Percentiles rank a stretch among this genome's conserved stretches.
phyloP scores from a whole-genome alignment of 37 sponge, comb jelly and placozoan species.

The Hexactinellida sp. region DNA sequence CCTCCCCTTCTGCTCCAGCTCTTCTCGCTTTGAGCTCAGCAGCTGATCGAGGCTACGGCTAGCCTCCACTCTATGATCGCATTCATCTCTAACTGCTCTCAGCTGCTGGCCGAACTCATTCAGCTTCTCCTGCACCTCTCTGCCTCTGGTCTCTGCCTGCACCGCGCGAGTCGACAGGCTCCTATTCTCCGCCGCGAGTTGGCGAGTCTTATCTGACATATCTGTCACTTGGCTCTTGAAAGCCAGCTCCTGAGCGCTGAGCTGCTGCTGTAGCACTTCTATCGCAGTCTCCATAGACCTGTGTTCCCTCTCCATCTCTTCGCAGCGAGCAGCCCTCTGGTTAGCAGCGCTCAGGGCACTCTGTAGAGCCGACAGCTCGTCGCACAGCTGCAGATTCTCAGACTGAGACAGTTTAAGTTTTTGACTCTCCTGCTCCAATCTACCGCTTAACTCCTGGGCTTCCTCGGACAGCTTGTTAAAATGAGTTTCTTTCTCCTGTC shows the following conservation, averaged over 20 bases:
- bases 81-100: not conserved
- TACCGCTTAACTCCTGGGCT: not conserved
- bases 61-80: not conserved
- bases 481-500: not conserved
- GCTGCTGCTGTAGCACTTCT: not conserved
- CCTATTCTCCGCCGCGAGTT: not conserved
- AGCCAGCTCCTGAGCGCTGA: not conserved
- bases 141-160: not conserved
- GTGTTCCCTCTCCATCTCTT: not conserved
- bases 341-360: not conserved
- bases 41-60: not conserved
- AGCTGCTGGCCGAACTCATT: not conserved
- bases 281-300: not conserved
- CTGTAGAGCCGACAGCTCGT: not conserved
- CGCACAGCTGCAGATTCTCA: not conserved
- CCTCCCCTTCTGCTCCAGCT: conserved; percentile 4
- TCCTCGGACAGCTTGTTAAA: not conserved
- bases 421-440: conserved; percentile 2
- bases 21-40: not conserved
- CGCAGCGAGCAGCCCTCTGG: not conserved
- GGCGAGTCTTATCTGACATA: not conserved
- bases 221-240: not conserved
- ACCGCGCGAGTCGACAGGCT: not conserved
- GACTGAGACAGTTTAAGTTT: not conserved
- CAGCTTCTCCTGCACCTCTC: not conserved